Evolutionary conservation across 2,797 vertebrate genomes (phyloP).

Genomic region (Schizothorax lantsangensis): DNA sequence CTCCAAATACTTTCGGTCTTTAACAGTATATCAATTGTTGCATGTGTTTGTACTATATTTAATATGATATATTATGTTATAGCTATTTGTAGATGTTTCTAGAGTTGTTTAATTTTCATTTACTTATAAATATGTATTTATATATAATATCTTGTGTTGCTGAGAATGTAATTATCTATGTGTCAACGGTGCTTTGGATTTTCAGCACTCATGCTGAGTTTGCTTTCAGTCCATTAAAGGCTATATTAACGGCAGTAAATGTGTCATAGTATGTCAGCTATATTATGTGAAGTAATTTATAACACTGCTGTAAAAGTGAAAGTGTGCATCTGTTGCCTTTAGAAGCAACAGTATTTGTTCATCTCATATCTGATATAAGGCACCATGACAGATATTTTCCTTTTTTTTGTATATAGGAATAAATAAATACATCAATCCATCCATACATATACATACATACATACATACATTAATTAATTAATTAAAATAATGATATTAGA

Average conservation of each 20-base stretch:
- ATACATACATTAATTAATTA: too few species aligned
- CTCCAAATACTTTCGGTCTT: background rate
- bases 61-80: background rate
- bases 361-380: background rate
- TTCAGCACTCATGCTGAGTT: background rate
- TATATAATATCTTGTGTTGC: background rate
- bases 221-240: background rate
- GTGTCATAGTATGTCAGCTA: slow-evolving; percentile 9
- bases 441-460: too few species aligned
- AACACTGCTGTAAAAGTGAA: background rate
- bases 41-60: background rate
- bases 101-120: background rate
- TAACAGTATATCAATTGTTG: background rate
- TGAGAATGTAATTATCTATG: background rate
- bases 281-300: slow-evolving; percentile 19
- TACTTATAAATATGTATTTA: too few species aligned
- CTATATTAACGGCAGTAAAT: slow-evolving; percentile 10
- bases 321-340: background rate
- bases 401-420: background rate
- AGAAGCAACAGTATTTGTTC: background rate
- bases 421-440: background rate
- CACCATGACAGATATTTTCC: background rate
- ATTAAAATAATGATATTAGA: too few species aligned
- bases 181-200: background rate
- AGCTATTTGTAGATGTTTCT: background rate